These are phyloP conservation scores for Hystrix brachyura DNA, from an alignment of 2,113 vertebrate genomes.

Conservation along the genomic window DNA sequence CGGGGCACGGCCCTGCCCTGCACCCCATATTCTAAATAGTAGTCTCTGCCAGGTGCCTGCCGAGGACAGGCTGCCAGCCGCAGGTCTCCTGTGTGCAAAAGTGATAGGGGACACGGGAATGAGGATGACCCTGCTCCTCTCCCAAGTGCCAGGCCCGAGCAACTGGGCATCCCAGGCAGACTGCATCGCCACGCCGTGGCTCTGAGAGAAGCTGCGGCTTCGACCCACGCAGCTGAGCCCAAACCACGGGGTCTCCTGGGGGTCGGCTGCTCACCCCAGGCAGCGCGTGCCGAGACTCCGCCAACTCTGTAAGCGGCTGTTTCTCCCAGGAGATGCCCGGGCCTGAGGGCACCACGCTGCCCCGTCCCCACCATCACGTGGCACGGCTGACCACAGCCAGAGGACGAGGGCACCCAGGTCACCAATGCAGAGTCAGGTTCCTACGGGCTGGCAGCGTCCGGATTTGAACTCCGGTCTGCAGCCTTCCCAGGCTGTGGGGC, in stretches of 20 bases:
- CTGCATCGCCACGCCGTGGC: neutral
- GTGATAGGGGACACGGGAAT: neutral
- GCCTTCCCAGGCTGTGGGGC: neutral
- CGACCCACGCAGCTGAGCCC: no score
- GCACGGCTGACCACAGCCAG: neutral
- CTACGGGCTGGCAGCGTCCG: rapidly evolving
- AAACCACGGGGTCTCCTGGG: no score
- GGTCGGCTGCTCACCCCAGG: no score
- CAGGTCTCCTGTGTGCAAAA: neutral
- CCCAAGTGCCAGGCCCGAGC: neutral
- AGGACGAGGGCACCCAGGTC: rapidly evolving
- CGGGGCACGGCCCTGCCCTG: neutral
- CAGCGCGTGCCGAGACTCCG: no score
- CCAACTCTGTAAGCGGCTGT: no score
- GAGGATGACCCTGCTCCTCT: neutral
- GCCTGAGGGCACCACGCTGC: neutral
- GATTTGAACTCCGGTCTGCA: no score
- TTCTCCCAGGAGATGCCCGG: no score
- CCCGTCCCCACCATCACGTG: neutral
- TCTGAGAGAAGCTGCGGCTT: neutral
- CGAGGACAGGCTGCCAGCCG: neutral
- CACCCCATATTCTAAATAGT: neutral
- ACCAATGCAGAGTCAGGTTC: neutral
- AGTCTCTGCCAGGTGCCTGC: neutral
- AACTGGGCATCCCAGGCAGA: no score